Conservation (phyloP, 2,113 vertebrate species). For the Oceanodroma tethys region DNA sequence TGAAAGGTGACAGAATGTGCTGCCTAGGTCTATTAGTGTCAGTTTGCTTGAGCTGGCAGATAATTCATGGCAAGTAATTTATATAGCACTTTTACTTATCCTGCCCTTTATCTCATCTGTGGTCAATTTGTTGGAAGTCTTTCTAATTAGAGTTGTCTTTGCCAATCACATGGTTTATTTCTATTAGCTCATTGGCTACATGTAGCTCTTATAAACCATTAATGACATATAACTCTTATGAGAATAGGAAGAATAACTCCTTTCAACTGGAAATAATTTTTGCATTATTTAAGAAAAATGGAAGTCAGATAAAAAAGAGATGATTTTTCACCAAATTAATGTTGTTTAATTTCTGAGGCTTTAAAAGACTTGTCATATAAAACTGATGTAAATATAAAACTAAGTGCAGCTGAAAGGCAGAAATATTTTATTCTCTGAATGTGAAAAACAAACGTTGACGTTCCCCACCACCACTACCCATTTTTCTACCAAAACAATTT, state of each 20-base stretch:
- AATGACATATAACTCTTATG: conserved; percentile 1
- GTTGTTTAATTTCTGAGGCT: background rate
- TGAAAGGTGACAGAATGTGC: conserved; percentile 42
- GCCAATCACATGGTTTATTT: conserved; percentile 39
- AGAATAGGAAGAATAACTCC: conserved; percentile 29
- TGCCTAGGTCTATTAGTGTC: conserved; percentile 47
- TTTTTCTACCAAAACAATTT: background rate
- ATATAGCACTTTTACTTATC: conserved; percentile 56
- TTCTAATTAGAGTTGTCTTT: conserved; percentile 61
- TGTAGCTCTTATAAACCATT: conserved; percentile 4
- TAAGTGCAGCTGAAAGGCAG: background rate
- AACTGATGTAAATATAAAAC: background rate
- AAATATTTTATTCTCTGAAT: background rate
- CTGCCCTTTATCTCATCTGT: conserved; percentile 61
- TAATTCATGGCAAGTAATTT: conserved; percentile 60
- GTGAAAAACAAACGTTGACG: background rate
- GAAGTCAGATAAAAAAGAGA: background rate
- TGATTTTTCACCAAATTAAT: background rate
- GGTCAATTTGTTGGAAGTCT: conserved; percentile 55
- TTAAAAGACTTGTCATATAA: background rate
- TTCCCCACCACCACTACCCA: background rate
- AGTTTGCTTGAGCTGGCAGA: conserved; percentile 8
- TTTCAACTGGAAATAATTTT: conserved; percentile 40
- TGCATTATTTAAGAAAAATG: conserved; percentile 45
- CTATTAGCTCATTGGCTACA: conserved; percentile 52